Percentiles rank a stretch among this genome's conserved stretches.
phyloP scores from a whole-genome alignment of 2,113 vertebrate species.

The Ochotona princeps region DNA sequence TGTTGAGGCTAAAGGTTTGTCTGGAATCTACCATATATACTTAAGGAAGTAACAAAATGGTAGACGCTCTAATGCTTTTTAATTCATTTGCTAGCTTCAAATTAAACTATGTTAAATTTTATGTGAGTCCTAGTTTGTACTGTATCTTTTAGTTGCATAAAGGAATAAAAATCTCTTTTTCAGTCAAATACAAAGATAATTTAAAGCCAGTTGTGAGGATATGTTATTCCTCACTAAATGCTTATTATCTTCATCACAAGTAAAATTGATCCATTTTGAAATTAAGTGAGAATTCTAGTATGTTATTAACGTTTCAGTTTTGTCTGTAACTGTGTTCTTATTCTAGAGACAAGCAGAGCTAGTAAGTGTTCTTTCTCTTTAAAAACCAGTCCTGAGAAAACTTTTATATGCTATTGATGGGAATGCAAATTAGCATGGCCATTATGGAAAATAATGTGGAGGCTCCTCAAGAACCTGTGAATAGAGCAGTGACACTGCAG shows the following conservation, averaged over 20 bases:
- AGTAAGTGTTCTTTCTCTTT: neutral
- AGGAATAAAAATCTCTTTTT: constrained; percentile 44
- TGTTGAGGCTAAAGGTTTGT: neutral
- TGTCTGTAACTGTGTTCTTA: neutral
- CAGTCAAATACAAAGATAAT: constrained; percentile 30
- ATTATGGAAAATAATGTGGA: too few species aligned
- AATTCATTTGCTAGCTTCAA: neutral
- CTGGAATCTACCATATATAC: neutral
- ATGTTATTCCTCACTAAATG: constrained; percentile 53
- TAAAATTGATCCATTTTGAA: constrained; percentile 43
- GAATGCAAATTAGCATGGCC: too few species aligned
- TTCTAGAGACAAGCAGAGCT: constrained; percentile 40
- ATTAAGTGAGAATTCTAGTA: constrained; percentile 19
- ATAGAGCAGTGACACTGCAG: too few species aligned
- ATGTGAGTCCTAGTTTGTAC: constrained; percentile 52
- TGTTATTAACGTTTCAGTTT: constrained; percentile 39
- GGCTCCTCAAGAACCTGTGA: too few species aligned
- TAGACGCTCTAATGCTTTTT: constrained; percentile 3
- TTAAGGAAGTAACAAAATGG: neutral
- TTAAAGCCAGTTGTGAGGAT: constrained; percentile 47
- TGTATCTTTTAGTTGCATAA: neutral
- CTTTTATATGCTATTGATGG: too few species aligned
- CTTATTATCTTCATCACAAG: constrained; percentile 41
- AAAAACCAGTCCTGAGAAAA: neutral
- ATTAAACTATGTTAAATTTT: constrained; percentile 29